Evolutionary conservation across 2,888 invertebrate genomes (phyloP), one percentile per base, ranked within the genome.

Genomic region (Lagria hirta): DNA sequence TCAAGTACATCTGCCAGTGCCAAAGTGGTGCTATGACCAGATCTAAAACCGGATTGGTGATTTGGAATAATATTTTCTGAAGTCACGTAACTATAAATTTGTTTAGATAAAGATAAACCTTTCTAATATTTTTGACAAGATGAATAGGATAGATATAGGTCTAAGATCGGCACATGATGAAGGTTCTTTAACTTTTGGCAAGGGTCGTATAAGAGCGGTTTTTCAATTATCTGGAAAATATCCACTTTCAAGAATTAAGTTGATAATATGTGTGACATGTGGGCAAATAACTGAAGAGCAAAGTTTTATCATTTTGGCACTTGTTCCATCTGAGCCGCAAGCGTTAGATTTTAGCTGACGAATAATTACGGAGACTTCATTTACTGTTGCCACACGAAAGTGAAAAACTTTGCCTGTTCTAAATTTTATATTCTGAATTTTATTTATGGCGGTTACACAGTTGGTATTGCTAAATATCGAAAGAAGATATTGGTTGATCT

Each of bases 211-310:
- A 7, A 26, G 27, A 4, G 27, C 15, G 27, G 27, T 27, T 27
- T 27, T 24, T 2, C 27, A 27, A 3, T 27, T 5, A 27, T 4
- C 14, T 11, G 27, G 27, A 6, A 27, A 27, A 8, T 13, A 27
- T 7, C 27, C 14, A 24, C 11, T 11, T 13, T 4, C 24, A 24
- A 24, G 24, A 24, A 10, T 11, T 11, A 10, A 24, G 12, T 24
- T 24, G 12, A 18, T 23, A 23, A 26, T 26, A 12, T 26, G 26
- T 4, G 26, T 26, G 26, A 26, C 13, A 10, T 26, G 15, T 27
- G n/a, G n/a, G n/a, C n/a, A n/a, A n/a, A n/a, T n/a, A n/a, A n/a
- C n/a, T n/a, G n/a, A n/a, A n/a, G n/a, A n/a, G n/a, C n/a, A n/a
- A n/a, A n/a, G n/a, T n/a, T n/a, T n/a, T n/a, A n/a, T n/a, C n/a